These are phyloP conservation scores for Gymnopithys bicolor DNA, from an alignment of 2,797 vertebrate genomes.

Conservation along the genomic window DNA sequence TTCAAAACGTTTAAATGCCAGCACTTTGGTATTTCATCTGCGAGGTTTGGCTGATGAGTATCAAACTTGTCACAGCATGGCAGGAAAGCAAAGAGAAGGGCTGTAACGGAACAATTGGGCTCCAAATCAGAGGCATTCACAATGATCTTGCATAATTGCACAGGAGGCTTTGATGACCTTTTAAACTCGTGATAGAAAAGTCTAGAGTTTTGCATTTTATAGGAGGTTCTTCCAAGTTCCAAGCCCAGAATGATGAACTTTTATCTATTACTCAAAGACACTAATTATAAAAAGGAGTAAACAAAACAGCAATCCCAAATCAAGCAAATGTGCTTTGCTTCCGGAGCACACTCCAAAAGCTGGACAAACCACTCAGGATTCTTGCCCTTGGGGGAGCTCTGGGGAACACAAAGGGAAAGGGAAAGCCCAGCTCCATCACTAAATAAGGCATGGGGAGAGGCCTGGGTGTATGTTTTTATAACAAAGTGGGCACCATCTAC, in stretches of 20 bases:
- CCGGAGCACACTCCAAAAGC: background rate
- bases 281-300: background rate
- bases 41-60: background rate
- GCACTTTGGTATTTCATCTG: constrained; percentile 24
- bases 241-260: background rate
- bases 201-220: background rate
- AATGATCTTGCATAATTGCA: background rate
- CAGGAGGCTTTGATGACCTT: background rate
- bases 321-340: background rate
- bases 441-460: background rate
- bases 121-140: background rate
- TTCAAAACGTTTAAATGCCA: background rate
- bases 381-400: background rate
- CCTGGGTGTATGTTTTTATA: background rate
- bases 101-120: background rate
- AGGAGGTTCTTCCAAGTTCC: background rate
- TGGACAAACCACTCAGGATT: background rate
- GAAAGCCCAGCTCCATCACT: background rate
- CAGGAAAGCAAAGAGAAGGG: background rate
- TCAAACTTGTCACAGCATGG: background rate
- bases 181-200: background rate
- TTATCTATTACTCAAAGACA: constrained; percentile 1
- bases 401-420: background rate
- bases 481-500: background rate
- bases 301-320: background rate